Base-by-base conservation (phyloP, 2,888 invertebrate genomes). In the Diarsia brunnea region DNA sequence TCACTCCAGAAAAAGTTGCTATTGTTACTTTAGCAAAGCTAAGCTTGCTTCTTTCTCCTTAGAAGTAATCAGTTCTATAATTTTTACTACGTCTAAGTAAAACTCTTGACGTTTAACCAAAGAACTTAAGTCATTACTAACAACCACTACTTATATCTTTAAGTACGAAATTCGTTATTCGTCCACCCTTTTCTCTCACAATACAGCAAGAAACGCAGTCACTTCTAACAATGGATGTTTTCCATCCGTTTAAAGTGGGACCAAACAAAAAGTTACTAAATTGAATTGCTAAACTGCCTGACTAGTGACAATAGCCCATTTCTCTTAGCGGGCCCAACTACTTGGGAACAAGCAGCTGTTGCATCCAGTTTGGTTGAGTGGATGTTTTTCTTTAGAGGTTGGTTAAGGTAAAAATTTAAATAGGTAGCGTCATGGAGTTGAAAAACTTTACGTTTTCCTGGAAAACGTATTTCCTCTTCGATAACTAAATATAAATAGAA, bases 301-400 rank as follows among this genome's bases (percentile, higher is more conserved):
- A 79, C 53, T 69, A 66, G 69, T 73, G 84, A 85, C 84, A 86
- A 79, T 76, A 72, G 74, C 77, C 79, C 66, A 75, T 75, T 85
- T 66, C 65, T 85, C 84, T 70, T 76, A 68, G 31, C 67, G 60
- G 27, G 16, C 69, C 38, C 49, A 45, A 73, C 38, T 68, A 76
- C 75, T 72, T 70, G 38, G 24, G 63, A 67, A 73, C 24, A 16
- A 66, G 45, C 79, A 84, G 81, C 74, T 73, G 86, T 81, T 73
- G 73, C 75, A 55, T 58, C 47, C 58, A 64, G 70, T 75, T 84
- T 66, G 60, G 51, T 51, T 58, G 21, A 47, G 47, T 51, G 58
- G 21, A 51, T 68, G 61, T 71, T 71, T 71, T 80, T 70, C 53
- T 73, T 76, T 51, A 58, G 7, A 43, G 67, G 65, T 65, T 63